Conservation (phyloP, 2,797 vertebrate species). For the Lophius americanus region DNA sequence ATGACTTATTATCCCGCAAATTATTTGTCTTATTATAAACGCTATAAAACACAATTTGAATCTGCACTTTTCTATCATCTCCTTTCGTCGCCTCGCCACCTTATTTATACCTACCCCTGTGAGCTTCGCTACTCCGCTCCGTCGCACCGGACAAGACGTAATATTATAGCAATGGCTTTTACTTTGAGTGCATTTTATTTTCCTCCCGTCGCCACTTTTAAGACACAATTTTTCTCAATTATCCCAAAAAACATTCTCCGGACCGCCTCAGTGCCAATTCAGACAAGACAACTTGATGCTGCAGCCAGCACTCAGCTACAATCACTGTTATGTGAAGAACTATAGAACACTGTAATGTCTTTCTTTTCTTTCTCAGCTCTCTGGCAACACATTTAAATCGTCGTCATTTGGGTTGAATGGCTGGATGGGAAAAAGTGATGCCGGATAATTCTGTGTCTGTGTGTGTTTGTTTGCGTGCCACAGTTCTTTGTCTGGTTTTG, state of each 20-base stretch:
- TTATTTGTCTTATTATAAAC: background rate
- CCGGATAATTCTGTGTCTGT: constrained; percentile 17
- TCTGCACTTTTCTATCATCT: background rate
- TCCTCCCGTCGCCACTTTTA: constrained; percentile 41
- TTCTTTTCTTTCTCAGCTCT: constrained; percentile 12
- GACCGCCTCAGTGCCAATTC: constrained; percentile 35
- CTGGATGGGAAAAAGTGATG: constrained; percentile 29
- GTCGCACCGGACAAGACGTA: constrained; percentile 8
- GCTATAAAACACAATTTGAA: background rate
- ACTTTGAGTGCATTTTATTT: constrained; percentile 43
- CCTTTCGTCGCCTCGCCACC: background rate
- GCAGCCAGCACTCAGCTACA: constrained; percentile 28
- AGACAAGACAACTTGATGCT: constrained; percentile 50
- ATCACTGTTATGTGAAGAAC: constrained; percentile 21
- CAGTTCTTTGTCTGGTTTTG: constrained; percentile 16
- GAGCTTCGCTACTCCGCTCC: background rate
- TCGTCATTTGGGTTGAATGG: constrained; percentile 23
- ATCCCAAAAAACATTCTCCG: constrained; percentile 31
- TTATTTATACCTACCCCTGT: constrained; percentile 2
- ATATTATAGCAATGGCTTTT: constrained; percentile 43
- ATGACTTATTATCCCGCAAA: background rate
- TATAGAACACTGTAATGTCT: constrained; percentile 11
- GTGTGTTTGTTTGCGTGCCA: constrained; percentile 4
- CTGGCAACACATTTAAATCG: constrained; percentile 45
- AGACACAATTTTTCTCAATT: constrained; percentile 41